These are phyloP conservation scores for Drosophila colorata DNA, from an alignment of 2,888 invertebrate species.

Conservation along the genomic window DNA sequence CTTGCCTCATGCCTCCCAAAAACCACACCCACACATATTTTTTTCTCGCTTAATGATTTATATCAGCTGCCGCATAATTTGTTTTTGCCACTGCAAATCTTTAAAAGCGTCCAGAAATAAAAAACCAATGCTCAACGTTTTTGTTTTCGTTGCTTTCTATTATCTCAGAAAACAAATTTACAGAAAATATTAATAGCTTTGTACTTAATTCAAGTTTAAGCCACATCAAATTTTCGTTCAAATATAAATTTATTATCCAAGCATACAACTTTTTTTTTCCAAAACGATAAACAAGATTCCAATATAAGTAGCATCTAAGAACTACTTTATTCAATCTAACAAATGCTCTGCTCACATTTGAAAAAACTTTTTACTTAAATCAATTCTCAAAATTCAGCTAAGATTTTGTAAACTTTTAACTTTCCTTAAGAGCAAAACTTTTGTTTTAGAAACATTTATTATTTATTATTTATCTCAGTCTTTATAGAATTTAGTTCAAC, in stretches of 20 bases:
- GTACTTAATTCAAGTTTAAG: too few species aligned
- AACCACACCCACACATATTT: slow-evolving; percentile 18
- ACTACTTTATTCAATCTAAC: too few species aligned
- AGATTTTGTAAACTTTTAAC: not conserved
- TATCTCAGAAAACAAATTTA: too few species aligned
- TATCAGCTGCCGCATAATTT: slow-evolving; percentile 66
- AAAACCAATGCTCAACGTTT: slow-evolving; percentile 4
- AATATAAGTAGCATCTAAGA: too few species aligned
- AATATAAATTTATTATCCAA: too few species aligned
- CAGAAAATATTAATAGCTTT: not conserved
- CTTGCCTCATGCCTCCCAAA: slow-evolving; percentile 16
- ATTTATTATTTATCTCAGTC: not conserved
- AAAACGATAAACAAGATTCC: too few species aligned
- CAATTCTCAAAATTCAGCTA: too few species aligned
- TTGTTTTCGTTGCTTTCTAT: not conserved
- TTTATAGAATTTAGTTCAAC: not conserved
- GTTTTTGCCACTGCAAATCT: slow-evolving; percentile 34
- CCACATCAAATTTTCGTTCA: too few species aligned
- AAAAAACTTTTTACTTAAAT: too few species aligned
- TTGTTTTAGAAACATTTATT: not conserved
- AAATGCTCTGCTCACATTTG: too few species aligned
- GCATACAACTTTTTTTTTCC: too few species aligned
- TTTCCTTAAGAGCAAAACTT: not conserved
- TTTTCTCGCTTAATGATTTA: slow-evolving; percentile 59
- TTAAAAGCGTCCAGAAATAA: not conserved